Evolutionary conservation across 2,888 invertebrate genomes (phyloP), one percentile per base, ranked within the genome.

Genomic region (Andrena praecox): DNA sequence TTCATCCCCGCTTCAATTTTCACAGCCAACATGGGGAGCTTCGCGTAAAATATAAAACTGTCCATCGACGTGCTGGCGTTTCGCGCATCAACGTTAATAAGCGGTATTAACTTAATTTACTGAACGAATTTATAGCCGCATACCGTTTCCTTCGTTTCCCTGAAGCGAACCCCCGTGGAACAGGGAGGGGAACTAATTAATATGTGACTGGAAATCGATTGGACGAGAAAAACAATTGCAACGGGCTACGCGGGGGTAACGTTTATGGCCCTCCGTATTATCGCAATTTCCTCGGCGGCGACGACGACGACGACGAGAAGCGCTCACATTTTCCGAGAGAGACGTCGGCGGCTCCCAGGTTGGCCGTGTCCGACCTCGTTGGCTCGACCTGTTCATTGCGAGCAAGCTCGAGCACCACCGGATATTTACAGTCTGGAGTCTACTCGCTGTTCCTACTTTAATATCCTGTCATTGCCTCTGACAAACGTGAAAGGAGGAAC

Each of bases 361-460:
- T 64, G 73, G 56, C 71, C 79, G 69, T 84, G 84, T 88, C 82
- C 84, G 71, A 84, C 81, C 82, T 86, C 81, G 80, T 69, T 77
- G 83, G 74, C 77, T 75, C 83, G 74, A 80, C 77, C 74, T 80
- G 88, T 87, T 89, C 85, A 88, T 88, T 87, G 86, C 82, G 80
- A 84, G 79, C 76, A 82, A 82, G 84, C 85, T 84, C 84, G 78
- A 81, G 84, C 80, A 84, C 88, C 87, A 87, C 89, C 91, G 92
- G 92, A 91, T 92, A 92, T 92, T 92, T 91, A 91, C 92, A 91
- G 92, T 91, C 91, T 91, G 90, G 89, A 87, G 90, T 90, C 89
- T 90, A 85, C 87, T 84, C 86, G 85, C 89, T 88, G 87, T 87
- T 89, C 87, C 91, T 91, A 91, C 92, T 92, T 92, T 92, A 92